Conservation (phyloP, 2,113 vertebrate species). For the Ailuropoda melanoleuca region DNA sequence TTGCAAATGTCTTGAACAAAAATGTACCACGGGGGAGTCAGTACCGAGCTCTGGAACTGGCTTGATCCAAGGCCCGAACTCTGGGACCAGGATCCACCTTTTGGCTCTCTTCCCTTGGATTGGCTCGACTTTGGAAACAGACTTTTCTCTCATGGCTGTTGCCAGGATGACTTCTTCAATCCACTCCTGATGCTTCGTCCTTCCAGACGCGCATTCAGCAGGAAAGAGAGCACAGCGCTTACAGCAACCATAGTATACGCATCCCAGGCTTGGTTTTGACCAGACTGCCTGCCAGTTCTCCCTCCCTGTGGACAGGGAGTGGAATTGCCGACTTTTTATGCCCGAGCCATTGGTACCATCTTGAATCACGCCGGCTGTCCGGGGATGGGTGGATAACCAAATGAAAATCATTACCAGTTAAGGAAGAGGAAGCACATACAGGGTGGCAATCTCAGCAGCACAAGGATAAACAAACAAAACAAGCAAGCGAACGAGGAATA, state of each 20-base stretch:
- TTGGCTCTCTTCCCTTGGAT: background rate
- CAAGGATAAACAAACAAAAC: background rate
- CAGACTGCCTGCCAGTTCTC: background rate
- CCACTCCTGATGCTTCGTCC: background rate
- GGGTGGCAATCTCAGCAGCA: background rate
- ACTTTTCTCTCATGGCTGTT: background rate
- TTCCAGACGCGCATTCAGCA: background rate
- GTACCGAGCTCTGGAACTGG: background rate
- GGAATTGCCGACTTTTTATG: background rate
- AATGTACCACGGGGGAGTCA: background rate
- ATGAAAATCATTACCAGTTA: background rate
- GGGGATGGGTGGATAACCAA: background rate
- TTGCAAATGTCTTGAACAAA: constrained; percentile 40
- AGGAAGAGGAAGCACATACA: background rate
- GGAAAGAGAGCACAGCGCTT: background rate
- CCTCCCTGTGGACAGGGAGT: background rate
- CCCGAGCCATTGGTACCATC: background rate
- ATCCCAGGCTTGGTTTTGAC: background rate
- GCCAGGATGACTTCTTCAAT: background rate
- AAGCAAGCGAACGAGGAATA: background rate
- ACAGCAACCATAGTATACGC: fast-evolving
- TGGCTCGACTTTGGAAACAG: background rate
- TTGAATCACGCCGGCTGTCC: background rate
- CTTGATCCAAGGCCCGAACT: background rate
- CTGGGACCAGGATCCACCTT: background rate